Evolutionary conservation across 2,888 invertebrate species (phyloP).

Genomic region (Escarpia spicata): DNA sequence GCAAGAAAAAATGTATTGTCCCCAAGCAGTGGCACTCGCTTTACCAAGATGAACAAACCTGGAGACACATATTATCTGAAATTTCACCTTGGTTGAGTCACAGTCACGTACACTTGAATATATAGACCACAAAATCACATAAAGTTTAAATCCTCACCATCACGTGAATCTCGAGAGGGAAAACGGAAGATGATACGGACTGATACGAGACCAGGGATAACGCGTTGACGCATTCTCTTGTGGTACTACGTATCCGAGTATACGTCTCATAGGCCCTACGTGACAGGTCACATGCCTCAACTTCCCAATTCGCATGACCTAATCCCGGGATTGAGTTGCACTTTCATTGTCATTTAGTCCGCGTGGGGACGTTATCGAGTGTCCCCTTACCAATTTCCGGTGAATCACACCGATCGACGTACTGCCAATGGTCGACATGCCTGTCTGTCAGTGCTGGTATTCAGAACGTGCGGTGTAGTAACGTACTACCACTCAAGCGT

Average conservation of each 20-base stretch:
- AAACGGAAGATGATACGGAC: not conserved
- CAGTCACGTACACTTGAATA: not conserved
- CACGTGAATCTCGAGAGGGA: not conserved
- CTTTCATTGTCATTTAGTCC: not conserved
- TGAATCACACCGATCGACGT: not conserved
- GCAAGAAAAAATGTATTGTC: too few species aligned
- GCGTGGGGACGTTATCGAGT: not conserved
- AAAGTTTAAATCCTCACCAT: not conserved
- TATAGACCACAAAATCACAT: not conserved
- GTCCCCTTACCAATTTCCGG: not conserved
- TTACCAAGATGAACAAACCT: too few species aligned
- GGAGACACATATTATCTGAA: too few species aligned
- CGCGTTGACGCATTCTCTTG: not conserved
- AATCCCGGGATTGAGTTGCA: not conserved
- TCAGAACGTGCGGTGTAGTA: not conserved
- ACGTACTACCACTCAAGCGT: not conserved
- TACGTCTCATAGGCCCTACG: not conserved
- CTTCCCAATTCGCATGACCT: not conserved
- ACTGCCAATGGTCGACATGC: not conserved
- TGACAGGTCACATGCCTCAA: not conserved
- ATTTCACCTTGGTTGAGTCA: too few species aligned
- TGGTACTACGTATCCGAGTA: not conserved
- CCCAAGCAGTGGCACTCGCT: too few species aligned
- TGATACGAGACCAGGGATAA: not conserved
- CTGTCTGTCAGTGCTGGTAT: not conserved